Percentiles rank a stretch among this genome's conserved stretches.
phyloP scores from a whole-genome alignment of 1,140 invertebrate species.

The Panulirus ornatus region DNA sequence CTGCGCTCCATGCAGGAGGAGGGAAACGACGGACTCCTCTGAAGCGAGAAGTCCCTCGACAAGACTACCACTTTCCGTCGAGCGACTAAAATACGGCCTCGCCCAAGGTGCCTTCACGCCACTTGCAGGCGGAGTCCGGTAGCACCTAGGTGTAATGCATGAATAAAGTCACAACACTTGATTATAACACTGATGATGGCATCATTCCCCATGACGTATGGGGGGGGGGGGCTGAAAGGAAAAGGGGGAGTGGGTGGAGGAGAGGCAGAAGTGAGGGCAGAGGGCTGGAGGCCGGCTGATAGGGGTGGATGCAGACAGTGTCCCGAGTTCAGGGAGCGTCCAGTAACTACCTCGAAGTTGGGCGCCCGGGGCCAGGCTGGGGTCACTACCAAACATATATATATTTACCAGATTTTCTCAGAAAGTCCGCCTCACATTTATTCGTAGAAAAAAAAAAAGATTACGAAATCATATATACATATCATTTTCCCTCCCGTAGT shows the following conservation, averaged over 20 bases:
- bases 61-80: no score
- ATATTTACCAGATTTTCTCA: constrained; percentile 31
- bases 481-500: neutral
- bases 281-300: neutral
- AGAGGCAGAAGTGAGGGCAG: neutral
- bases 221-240: neutral
- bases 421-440: neutral
- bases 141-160: no score
- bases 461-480: neutral
- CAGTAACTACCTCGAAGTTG: constrained; percentile 51
- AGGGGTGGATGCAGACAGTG: neutral
- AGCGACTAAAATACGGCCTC: no score
- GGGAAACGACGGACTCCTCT: no score
- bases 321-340: neutral
- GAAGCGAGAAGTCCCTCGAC: no score
- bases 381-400: constrained; percentile 28
- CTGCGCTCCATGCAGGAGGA: no score
- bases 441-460: neutral
- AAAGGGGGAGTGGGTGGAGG: neutral
- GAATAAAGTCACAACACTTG: no score
- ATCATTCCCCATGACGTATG: no score
- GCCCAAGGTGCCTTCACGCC: no score
- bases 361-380: neutral
- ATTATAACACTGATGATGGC: no score
- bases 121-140: no score